These are phyloP conservation scores for Drosophila helvetica DNA, from an alignment of 2,888 invertebrate genomes.

Conservation along the genomic window DNA sequence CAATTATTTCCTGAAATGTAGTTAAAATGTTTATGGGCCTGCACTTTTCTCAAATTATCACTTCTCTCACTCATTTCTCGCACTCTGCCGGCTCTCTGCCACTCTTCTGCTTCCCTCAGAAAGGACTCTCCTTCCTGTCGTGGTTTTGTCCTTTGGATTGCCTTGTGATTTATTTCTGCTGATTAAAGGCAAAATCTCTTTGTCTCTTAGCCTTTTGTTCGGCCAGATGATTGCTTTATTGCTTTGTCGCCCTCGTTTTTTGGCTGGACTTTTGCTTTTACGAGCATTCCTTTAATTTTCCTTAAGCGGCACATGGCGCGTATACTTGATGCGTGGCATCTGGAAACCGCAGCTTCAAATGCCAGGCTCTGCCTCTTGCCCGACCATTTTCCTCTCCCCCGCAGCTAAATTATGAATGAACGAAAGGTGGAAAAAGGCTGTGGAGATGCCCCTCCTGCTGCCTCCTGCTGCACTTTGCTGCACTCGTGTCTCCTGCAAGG, in stretches of 20 bases:
- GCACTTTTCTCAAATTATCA: background rate
- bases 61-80: conserved; percentile 2
- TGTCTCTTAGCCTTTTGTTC: conserved; percentile 1
- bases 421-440: conserved; percentile 31
- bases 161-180: conserved; percentile 48
- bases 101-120: no score
- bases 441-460: conserved; percentile 15
- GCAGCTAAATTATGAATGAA: conserved; percentile 50
- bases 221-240: conserved; percentile 10
- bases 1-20: conserved; percentile 27
- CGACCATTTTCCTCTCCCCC: background rate
- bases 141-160: background rate
- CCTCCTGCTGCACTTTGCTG: conserved; percentile 41
- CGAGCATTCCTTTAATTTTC: conserved; percentile 1
- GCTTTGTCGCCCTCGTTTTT: background rate
- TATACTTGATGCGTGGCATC: conserved; percentile 11
- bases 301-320: conserved; percentile 2
- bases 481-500: conserved; percentile 39
- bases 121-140: background rate
- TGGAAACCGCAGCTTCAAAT: conserved; percentile 4
- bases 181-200: conserved; percentile 48
- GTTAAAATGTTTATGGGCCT: conserved; percentile 30
- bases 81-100: background rate
- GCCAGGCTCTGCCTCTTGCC: background rate
- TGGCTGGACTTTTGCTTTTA: background rate